Conservation (phyloP, 2,888 invertebrate species). For the Rhorus exstirpatorius region DNA sequence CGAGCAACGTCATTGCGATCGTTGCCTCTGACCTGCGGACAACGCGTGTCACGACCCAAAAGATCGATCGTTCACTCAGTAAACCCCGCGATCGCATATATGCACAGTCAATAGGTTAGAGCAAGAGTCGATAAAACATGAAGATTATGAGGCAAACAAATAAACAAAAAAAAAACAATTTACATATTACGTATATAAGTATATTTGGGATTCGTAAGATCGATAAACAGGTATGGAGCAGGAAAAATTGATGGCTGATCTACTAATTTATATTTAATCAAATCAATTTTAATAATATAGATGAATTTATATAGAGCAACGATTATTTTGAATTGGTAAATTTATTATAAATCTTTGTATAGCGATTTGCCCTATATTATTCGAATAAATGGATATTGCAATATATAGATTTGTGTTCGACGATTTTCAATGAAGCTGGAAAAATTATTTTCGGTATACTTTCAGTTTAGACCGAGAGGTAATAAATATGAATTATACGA, state of each 20-base stretch:
- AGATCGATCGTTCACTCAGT: slow-evolving; percentile 63
- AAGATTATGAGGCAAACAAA: background rate
- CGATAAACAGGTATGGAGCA: background rate
- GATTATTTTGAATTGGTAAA: too few species aligned
- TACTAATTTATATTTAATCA: background rate
- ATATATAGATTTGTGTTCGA: too few species aligned
- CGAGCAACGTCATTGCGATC: slow-evolving; percentile 51
- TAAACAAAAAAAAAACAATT: background rate
- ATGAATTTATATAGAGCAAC: too few species aligned
- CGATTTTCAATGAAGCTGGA: too few species aligned
- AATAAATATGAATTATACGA: background rate
- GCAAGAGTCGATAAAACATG: background rate
- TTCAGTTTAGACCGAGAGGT: background rate
- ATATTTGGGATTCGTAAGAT: background rate
- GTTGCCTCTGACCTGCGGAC: slow-evolving; percentile 68
- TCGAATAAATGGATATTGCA: too few species aligned
- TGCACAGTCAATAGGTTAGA: slow-evolving; percentile 17
- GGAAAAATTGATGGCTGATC: background rate
- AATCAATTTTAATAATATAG: background rate
- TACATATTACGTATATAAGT: background rate
- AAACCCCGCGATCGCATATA: slow-evolving; percentile 3
- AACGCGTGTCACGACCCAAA: slow-evolving; percentile 68
- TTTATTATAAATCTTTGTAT: too few species aligned
- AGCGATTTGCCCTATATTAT: too few species aligned
- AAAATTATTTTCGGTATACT: too few species aligned